Conservation (phyloP, 2,888 invertebrate species). For the Sicus ferrugineus region DNA sequence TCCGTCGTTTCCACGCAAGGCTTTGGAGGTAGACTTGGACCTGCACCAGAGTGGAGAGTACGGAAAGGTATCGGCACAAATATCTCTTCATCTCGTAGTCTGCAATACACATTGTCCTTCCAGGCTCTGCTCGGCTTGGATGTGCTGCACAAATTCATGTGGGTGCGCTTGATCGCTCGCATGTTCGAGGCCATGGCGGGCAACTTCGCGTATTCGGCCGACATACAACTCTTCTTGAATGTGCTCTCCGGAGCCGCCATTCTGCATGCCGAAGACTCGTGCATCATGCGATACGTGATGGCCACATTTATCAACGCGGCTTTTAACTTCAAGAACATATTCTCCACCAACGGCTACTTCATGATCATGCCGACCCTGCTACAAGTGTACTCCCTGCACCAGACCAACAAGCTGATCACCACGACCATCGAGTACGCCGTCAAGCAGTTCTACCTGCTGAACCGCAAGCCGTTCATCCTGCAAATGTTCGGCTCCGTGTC, state of each 20-base stretch:
- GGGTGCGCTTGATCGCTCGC: slow-evolving; percentile 94
- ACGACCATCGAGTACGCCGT: slow-evolving; percentile 97
- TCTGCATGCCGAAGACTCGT: slow-evolving; percentile 95
- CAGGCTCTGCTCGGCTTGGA: slow-evolving; percentile 90
- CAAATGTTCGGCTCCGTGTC: slow-evolving; percentile 99
- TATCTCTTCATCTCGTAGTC: too few species aligned
- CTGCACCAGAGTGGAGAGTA: slow-evolving; percentile 88
- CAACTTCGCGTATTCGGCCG: slow-evolving; percentile 95
- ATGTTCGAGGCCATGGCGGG: slow-evolving; percentile 99
- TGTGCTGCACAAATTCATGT: slow-evolving; percentile 97
- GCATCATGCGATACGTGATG: slow-evolving; percentile 93
- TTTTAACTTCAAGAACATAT: slow-evolving; percentile 98
- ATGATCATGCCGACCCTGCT: slow-evolving; percentile 97
- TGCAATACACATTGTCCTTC: neutral
- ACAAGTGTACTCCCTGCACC: slow-evolving; percentile 96
- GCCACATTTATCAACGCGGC: slow-evolving; percentile 98
- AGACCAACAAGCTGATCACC: slow-evolving; percentile 93
- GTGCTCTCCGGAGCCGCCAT: slow-evolving; percentile 96
- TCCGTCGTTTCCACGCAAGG: slow-evolving; percentile 97
- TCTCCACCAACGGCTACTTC: slow-evolving; percentile 96
- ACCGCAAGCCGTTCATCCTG: slow-evolving; percentile 96
- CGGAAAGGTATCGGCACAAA: slow-evolving; percentile 76
- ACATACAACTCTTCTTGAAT: slow-evolving; percentile 96
- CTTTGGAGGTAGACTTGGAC: slow-evolving; percentile 94
- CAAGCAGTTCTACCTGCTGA: slow-evolving; percentile 97